Percentiles rank a stretch among this genome's conserved stretches.
Conservation (phyloP, 2,113 vertebrate genomes). For the Leuciscus idus region DNA sequence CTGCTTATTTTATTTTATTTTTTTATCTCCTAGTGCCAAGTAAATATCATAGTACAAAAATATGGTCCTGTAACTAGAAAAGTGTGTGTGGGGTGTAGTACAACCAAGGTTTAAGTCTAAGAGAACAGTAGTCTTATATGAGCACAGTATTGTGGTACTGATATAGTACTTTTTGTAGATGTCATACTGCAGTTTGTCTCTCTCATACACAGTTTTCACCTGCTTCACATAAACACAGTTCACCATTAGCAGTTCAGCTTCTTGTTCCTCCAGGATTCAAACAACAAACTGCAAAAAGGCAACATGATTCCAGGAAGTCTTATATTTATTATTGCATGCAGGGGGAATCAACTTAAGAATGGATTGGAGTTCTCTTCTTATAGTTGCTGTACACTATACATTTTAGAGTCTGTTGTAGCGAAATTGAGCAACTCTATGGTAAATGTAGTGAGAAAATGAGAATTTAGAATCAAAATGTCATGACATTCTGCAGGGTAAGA, state of each 20-base stretch:
- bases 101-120: neutral
- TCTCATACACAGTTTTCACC: neutral
- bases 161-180: neutral
- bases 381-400: neutral
- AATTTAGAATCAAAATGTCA: constrained; percentile 4
- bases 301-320: neutral
- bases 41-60: neutral
- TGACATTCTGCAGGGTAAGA: constrained; percentile 10
- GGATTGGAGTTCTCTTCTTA: too few species aligned
- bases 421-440: neutral
- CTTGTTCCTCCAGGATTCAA: neutral
- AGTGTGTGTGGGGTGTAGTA: neutral
- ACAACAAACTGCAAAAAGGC: constrained; percentile 6
- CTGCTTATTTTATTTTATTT: neutral
- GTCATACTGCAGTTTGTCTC: neutral
- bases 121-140: neutral
- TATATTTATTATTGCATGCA: too few species aligned
- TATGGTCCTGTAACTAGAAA: neutral
- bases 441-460: neutral
- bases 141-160: neutral
- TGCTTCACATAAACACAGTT: neutral
- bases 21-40: neutral
- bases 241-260: neutral
- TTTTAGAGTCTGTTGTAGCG: neutral
- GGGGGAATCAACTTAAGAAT: too few species aligned